Conservation (phyloP, 2,888 invertebrate species). For the Cryptus armator region DNA sequence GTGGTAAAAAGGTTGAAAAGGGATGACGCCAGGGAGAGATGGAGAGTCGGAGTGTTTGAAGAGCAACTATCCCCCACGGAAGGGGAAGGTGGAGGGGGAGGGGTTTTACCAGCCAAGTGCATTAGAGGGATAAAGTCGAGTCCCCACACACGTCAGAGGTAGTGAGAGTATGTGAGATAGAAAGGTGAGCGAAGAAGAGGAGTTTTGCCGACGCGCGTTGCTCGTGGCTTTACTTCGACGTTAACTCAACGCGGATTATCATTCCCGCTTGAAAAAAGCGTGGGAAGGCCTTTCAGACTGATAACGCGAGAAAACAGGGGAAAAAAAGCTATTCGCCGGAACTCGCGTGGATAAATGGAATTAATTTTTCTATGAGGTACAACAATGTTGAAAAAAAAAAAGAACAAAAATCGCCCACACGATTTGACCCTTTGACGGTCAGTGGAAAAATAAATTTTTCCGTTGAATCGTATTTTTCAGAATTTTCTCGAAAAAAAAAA, state of each 20-base stretch:
- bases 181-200: constrained; percentile 47
- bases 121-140: constrained; percentile 76
- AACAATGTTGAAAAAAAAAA: constrained; percentile 13
- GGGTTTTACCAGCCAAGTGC: constrained; percentile 74
- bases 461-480: not conserved
- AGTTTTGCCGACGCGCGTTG: constrained; percentile 43
- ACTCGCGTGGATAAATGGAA: constrained; percentile 2
- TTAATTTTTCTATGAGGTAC: not conserved
- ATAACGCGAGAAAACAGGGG: constrained; percentile 52
- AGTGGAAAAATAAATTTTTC: not conserved
- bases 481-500: not conserved
- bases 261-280: constrained; percentile 59
- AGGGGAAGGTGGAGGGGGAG: not conserved
- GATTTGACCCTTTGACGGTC: not conserved
- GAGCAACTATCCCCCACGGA: constrained; percentile 68
- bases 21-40: constrained; percentile 45
- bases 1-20: constrained; percentile 39
- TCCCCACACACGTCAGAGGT: constrained; percentile 57
- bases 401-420: not conserved
- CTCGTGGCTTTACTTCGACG: constrained; percentile 68
- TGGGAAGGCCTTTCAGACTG: constrained; percentile 62
- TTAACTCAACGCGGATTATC: constrained; percentile 71
- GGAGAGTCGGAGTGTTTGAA: constrained; percentile 71
- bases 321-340: constrained; percentile 2
- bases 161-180: constrained; percentile 55